Evolutionary conservation across 35 echinoderm and acorn worm species (phyloP), one percentile per base, ranked within the genome.

Genomic region (Holothuria glaberrima): DNA sequence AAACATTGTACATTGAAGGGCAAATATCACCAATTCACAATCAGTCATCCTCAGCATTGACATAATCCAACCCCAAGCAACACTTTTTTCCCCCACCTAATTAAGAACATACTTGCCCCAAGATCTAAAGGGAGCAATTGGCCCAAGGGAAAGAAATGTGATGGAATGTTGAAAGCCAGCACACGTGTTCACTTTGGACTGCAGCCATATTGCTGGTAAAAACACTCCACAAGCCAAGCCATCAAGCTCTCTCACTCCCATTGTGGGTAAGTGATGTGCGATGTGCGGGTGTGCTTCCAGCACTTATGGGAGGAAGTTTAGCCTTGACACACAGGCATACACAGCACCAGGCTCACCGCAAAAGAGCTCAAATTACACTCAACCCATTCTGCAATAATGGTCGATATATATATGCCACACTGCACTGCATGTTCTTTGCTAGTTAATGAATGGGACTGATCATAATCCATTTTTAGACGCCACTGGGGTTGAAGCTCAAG

Each of bases 71-170:
- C 50, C 50, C 50, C 12, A 17, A 5, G 50, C 66, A 26, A 69
- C 25, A 16, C 66, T 30, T 69, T 69, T n/a, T 45, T 30, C 32
- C 44, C 34, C 71, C 44, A 75, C 32, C 71, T 75, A 75, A 75
- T 75, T 38, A 75, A 75, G 71, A 75, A 75, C 71, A 75, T 75
- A 38, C 71, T 38, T 75, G 71, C 71, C 34, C 71, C 71, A 41
- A 9, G 33, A 38, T 41, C 21, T 20, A 29, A n/a, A 75, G 71
- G 19, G 71, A 54, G 14, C 3, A 38, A 21, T 38, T 75, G 28
- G 33, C 28, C 71, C 71, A 75, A 38, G 44, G 71, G 32, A 41
- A 20, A n/a, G 32, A 75, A 75, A 75, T 75, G 71, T 75, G 71
- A 75, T 75, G 71, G 71, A 75, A 75, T 75, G 71, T 41, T 75